These are phyloP conservation scores for Psammodynastes pulverulentus DNA, from an alignment of 2,113 vertebrate species.

Conservation along the genomic window DNA sequence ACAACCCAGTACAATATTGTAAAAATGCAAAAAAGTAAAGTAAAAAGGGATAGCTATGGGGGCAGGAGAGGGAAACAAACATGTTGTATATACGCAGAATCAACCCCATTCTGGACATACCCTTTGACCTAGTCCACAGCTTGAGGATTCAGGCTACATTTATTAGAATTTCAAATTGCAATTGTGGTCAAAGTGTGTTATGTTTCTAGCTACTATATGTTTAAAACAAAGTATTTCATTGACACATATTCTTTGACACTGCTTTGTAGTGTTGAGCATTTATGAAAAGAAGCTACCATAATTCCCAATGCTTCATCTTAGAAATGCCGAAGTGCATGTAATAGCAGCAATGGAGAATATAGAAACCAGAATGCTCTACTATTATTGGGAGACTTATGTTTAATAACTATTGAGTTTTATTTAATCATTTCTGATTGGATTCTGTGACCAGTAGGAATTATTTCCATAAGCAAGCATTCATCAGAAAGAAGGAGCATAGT, in stretches of 20 bases:
- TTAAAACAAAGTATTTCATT: neutral
- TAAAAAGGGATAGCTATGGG: neutral
- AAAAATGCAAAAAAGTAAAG: neutral
- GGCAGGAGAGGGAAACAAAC: neutral
- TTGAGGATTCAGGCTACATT: neutral
- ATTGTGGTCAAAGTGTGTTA: neutral
- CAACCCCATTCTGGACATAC: neutral
- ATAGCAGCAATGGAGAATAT: neutral
- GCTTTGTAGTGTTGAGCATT: neutral
- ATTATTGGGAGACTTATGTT: neutral
- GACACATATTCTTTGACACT: neutral
- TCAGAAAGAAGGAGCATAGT: neutral
- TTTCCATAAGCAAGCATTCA: neutral
- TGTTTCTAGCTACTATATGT: neutral
- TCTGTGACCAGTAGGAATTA: neutral
- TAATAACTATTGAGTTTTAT: neutral
- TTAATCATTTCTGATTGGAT: neutral
- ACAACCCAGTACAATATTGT: neutral
- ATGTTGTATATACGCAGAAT: neutral
- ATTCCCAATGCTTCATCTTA: neutral
- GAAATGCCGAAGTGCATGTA: neutral
- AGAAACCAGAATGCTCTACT: neutral
- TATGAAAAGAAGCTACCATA: neutral
- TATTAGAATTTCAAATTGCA: neutral
- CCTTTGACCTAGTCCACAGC: neutral